A percentile compares a stretch with the other conserved stretches of the same genome.
phyloP scores from a whole-genome alignment of 2,113 vertebrate species.

The Ondatra zibethicus region DNA sequence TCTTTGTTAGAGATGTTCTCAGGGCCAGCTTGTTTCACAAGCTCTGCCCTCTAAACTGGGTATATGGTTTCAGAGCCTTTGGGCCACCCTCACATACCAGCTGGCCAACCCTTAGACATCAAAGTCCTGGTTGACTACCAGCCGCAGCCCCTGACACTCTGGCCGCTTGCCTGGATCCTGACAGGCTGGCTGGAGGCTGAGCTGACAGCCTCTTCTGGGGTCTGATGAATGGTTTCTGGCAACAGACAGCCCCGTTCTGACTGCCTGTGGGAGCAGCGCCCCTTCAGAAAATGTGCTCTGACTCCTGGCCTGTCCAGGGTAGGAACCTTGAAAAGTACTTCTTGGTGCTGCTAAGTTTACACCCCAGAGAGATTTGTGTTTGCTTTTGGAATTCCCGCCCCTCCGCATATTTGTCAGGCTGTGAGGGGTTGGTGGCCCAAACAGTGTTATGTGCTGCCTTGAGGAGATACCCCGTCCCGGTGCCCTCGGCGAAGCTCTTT shows the following conservation, averaged over 20 bases:
- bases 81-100: constrained; percentile 94
- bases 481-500: background rate
- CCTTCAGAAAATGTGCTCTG: constrained; percentile 70
- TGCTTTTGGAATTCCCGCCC: constrained; percentile 7
- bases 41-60: constrained; percentile 89
- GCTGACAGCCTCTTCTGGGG: constrained; percentile 92
- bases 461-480: constrained; percentile 13
- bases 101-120: constrained; percentile 94
- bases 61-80: constrained; percentile 91
- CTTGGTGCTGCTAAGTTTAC: background rate
- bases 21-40: constrained; percentile 86
- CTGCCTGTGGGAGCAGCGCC: constrained; percentile 79
- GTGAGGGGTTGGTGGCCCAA: background rate
- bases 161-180: constrained; percentile 92
- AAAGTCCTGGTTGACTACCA: constrained; percentile 95
- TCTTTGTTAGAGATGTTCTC: constrained; percentile 87
- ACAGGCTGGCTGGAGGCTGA: constrained; percentile 92
- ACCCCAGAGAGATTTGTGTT: constrained; percentile 46
- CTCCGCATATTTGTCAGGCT: background rate
- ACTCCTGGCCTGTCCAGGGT: constrained; percentile 58
- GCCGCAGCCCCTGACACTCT: constrained; percentile 96
- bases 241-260: constrained; percentile 83
- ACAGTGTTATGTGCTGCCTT: background rate
- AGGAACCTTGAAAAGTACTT: constrained; percentile 31
- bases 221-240: constrained; percentile 94